Conservation (phyloP, 2,113 vertebrate genomes). For the Pheucticus melanocephalus region DNA sequence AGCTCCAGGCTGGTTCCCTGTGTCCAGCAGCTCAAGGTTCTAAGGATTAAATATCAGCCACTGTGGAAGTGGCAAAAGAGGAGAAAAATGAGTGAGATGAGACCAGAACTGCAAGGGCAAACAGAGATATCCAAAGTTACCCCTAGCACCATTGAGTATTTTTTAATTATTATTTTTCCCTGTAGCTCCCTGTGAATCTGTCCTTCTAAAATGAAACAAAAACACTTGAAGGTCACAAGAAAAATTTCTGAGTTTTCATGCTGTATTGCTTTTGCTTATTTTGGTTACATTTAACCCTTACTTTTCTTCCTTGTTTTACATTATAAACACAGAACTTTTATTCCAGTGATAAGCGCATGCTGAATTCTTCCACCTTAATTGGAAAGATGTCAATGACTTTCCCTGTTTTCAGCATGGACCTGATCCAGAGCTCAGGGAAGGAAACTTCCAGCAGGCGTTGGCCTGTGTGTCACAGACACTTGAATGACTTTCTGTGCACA, state of each 20-base stretch:
- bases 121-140: not conserved
- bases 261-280: not conserved
- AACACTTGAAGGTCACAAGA: not conserved
- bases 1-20: not conserved
- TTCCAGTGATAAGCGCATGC: not conserved
- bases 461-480: not conserved
- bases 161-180: not conserved
- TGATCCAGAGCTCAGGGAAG: not conserved
- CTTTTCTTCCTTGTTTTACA: not conserved
- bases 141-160: accelerated
- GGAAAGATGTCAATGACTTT: not conserved
- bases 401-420: not conserved
- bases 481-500: not conserved
- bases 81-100: not conserved
- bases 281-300: not conserved
- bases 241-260: not conserved
- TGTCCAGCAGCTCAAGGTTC: not conserved
- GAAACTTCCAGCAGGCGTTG: not conserved
- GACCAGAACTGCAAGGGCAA: not conserved
- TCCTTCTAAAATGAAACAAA: not conserved
- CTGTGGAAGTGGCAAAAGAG: not conserved
- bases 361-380: not conserved
- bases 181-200: not conserved
- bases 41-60: not conserved
- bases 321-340: not conserved